Evolutionary conservation across 2,113 vertebrate species (phyloP).

Genomic region (Haliaeetus leucogaster): DNA sequence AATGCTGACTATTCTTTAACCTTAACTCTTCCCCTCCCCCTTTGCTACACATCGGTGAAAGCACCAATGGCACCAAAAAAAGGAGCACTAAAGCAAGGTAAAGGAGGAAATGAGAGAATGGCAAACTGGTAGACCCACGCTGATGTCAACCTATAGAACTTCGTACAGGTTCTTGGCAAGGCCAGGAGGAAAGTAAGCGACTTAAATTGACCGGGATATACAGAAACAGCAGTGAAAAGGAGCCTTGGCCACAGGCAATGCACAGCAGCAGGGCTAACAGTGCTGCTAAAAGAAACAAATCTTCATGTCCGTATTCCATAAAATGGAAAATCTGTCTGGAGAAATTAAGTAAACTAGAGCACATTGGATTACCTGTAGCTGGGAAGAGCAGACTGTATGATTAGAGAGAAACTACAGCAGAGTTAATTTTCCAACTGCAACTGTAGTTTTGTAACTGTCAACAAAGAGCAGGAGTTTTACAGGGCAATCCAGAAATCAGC

Average conservation of each 20-base stretch:
- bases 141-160: background rate
- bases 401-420: constrained; percentile 9
- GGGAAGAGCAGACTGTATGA: background rate
- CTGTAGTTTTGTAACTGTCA: constrained; percentile 37
- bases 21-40: background rate
- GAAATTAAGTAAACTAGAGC: background rate
- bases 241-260: background rate
- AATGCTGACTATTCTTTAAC: background rate
- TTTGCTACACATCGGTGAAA: background rate
- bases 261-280: background rate
- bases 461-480: constrained; percentile 56
- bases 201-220: background rate
- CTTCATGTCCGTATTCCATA: background rate
- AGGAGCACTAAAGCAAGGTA: background rate
- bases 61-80: background rate
- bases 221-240: background rate
- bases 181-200: background rate
- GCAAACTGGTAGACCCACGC: background rate
- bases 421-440: constrained; percentile 34
- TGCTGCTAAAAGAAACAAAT: background rate
- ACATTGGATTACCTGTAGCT: background rate
- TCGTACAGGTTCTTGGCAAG: background rate
- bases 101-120: background rate
- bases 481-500: constrained; percentile 61
- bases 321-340: background rate